A percentile compares a stretch with the other conserved stretches of the same genome.
Evolutionary conservation across 2,113 vertebrate species (phyloP).

Genomic region (Corvus cornix): DNA sequence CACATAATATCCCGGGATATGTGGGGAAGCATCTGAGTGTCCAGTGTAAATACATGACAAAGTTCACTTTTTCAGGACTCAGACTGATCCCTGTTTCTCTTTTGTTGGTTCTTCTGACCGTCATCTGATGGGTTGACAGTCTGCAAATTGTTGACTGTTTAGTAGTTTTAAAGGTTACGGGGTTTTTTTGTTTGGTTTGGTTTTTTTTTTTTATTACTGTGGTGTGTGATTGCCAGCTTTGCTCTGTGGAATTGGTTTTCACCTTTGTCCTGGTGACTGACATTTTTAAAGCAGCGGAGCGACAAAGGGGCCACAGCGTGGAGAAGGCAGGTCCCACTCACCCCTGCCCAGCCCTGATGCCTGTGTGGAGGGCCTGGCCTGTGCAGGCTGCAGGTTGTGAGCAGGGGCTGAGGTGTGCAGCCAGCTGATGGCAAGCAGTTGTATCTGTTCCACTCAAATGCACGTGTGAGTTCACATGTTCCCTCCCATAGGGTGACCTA

Average conservation of each 20-base stretch:
- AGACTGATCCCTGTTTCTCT: neutral
- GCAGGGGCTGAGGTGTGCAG: neutral
- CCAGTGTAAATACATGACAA: neutral
- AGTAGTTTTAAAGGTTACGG: neutral
- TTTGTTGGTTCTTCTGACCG: neutral
- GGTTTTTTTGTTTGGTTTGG: too few relatives aligned
- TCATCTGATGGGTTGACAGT: neutral
- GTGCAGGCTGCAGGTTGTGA: fast-evolving
- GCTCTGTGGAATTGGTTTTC: neutral
- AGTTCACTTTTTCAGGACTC: neutral
- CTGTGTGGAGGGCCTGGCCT: too few relatives aligned
- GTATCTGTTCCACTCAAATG: neutral
- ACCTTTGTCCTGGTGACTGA: neutral
- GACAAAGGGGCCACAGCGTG: fast-evolving
- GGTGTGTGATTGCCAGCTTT: neutral
- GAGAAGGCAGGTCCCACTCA: neutral
- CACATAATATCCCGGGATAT: neutral
- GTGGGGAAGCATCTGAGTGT: neutral
- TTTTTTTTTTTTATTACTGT: neutral
- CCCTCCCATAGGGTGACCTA: neutral
- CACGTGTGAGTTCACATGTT: fast-evolving
- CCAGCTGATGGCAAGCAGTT: neutral
- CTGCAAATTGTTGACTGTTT: neutral
- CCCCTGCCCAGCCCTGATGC: neutral
- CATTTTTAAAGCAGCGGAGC: neutral